Evolutionary conservation across 2,888 invertebrate species (phyloP), one percentile per base, ranked within the genome.

Genomic region (Rhodophaea formosa): DNA sequence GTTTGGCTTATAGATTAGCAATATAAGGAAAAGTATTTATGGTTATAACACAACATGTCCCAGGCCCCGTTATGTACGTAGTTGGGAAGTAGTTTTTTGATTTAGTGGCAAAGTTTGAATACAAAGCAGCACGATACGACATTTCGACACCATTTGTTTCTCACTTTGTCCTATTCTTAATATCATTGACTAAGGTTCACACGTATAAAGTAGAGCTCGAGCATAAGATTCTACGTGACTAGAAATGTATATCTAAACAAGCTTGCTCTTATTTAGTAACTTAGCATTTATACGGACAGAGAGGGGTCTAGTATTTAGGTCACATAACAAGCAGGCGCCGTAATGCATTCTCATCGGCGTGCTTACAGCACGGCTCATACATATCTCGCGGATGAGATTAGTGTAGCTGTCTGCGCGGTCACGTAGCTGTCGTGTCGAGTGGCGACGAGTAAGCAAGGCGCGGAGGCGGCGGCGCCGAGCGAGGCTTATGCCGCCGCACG

Each of bases 371-470:
- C 65, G 42, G 64, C 70, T 69, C 67, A 72, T 70, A 68, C 66
- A 69, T 68, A 67, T 74, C 70, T 71, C 65, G 65, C 64, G 60
- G 72, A 82, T 73, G 72, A 77, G 79, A 88, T 88, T 86, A 87
- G 79, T 81, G 83, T 73, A 77, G 79, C 73, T 74, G 81, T 84
- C 88, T 88, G 89, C 89, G 78, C 77, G 77, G 88, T 87, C 88
- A 88, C 88, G 89, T 88, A 86, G 78, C 74, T 77, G 70, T 69
- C 74, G 75, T 74, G 84, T 86, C 76, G 80, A 87, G 88, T 81
- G 79, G 67, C 64, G 66, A 72, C 75, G 79, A 70, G 63, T 64
- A 64, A 58, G 57, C 62, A 59, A 62, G 69, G 71, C 67, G 65
- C 63, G 68, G 61, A 60, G 57, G 61, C 45, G 61, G 62, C 60